Percentiles rank a stretch among this genome's conserved stretches.
Conservation (phyloP, 2,797 vertebrate species). For the Argyrosomus regius region DNA sequence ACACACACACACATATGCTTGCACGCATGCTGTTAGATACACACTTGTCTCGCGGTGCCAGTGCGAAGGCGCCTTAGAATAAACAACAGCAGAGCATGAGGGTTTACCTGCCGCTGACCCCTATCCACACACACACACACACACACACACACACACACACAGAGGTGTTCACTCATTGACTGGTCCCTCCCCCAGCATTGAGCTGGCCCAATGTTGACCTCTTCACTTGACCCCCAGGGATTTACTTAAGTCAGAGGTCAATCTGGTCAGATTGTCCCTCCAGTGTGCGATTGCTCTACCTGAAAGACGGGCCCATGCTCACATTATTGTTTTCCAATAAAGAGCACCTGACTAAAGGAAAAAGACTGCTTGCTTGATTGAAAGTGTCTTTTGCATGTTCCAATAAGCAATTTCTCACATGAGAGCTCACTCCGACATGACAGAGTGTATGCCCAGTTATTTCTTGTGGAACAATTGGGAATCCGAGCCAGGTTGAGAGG, state of each 20-base stretch:
- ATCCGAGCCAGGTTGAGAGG: conserved; percentile 49
- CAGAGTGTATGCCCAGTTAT: conserved; percentile 23
- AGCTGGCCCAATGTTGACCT: conserved; percentile 73
- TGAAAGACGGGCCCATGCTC: conserved; percentile 55
- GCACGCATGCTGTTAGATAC: conserved; percentile 45
- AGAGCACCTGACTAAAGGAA: conserved; percentile 54
- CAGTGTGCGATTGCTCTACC: conserved; percentile 61
- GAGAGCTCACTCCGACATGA: conserved; percentile 22
- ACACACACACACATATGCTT: conserved; percentile 19
- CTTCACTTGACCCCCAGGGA: conserved; percentile 75
- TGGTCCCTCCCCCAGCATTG: conserved; percentile 56
- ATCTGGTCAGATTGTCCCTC: conserved; percentile 70
- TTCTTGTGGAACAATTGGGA: conserved; percentile 58
- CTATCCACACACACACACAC: conserved; percentile 20
- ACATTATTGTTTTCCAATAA: conserved; percentile 77
- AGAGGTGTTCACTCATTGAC: conserved; percentile 74
- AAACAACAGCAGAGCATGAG: conserved; percentile 72
- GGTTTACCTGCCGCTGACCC: conserved; percentile 81
- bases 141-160: conserved; percentile 29
- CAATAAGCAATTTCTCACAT: conserved; percentile 55
- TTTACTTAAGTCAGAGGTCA: conserved; percentile 77
- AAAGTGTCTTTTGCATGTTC: conserved; percentile 48
- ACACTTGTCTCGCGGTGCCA: conserved; percentile 52
- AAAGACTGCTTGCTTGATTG: conserved; percentile 44
- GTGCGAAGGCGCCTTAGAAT: conserved; percentile 71